Conservation (phyloP, 92 coral and sea anemone species). For the Zoanthus sociatus region DNA sequence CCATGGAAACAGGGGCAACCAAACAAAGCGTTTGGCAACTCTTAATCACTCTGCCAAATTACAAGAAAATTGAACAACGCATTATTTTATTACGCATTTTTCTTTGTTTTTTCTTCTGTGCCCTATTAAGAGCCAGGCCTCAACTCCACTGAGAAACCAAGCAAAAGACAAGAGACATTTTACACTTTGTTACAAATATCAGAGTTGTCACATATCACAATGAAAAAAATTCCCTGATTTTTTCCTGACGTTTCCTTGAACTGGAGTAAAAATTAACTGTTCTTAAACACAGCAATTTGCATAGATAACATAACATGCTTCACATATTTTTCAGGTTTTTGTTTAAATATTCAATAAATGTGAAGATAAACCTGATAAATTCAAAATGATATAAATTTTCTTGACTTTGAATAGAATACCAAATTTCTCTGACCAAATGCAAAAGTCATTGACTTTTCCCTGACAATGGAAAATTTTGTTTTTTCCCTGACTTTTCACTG, state of each 20-base stretch:
- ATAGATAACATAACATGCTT: not conserved
- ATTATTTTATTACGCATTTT: no score
- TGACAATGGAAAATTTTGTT: no score
- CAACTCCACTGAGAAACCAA: not conserved
- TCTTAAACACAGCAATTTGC: no score
- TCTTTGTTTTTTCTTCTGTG: no score
- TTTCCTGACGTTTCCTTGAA: no score
- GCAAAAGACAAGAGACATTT: not conserved
- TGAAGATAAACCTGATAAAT: slow-evolving; percentile 3
- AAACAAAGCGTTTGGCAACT: no score
- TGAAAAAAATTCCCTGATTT: not conserved
- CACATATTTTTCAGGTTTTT: no score
- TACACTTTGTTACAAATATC: not conserved
- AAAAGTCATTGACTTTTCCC: no score
- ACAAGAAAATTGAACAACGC: no score
- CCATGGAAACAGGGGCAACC: no score
- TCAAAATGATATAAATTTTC: not conserved
- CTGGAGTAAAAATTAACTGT: not conserved
- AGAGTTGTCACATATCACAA: not conserved
- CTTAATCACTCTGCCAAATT: no score
- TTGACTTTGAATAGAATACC: not conserved
- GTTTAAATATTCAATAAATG: not conserved
- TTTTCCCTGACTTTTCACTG: slow-evolving; percentile 11
- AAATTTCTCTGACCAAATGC: slow-evolving; percentile 7
- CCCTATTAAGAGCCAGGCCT: no score